Evolutionary conservation across 2,888 invertebrate species (phyloP), one percentile per base, ranked within the genome.

Genomic region (Anoplius nigerrimus): DNA sequence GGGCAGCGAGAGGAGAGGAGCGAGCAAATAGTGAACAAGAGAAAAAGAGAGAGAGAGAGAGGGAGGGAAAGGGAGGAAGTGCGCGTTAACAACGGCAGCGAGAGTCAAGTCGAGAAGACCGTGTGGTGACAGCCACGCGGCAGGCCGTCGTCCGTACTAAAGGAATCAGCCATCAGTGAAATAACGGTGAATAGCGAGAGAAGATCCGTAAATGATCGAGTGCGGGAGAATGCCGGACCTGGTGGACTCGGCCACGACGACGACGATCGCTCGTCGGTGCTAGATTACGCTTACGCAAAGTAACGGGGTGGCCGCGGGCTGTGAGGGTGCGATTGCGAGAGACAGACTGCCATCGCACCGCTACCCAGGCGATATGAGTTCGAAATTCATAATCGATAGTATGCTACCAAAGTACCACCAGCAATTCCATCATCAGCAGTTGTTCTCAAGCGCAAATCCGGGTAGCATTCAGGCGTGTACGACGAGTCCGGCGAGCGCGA

Each of bases 341-440:
- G 34, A 34, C 34, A 13, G 34, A 34, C 34, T 34, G 34, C 34
- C 8, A 34, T 34, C 34, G 34, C 34, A 34, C 34, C 34, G 34
- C 34, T 34, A 34, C 8, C 34, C 73, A 61, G 83, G 79, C 83
- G 83, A 76, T 84, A 97, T 97, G 97, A 95, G 94, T 93, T 96
- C 96, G 93, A 97, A 97, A 94, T 97, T 97, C 93, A 95, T 96
- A 93, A 95, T 97, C 92, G 97, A 97, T 95, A 96, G 96, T 93
- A 97, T 97, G 96, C 95, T 97, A 92, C 97, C 97, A 88, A 97
- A 97, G 93, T 97, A 97, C 92, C 95, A 93, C 90, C 94, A 94
- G 90, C 92, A 93, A 90, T 93, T 93, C 89, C 94, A 94, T 89
- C 93, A 91, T 85, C 91, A 93, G 89, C 90, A 92, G 89, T 91